Evolutionary conservation across 2,888 invertebrate genomes (phyloP).

Genomic region (Troides aeacus): DNA sequence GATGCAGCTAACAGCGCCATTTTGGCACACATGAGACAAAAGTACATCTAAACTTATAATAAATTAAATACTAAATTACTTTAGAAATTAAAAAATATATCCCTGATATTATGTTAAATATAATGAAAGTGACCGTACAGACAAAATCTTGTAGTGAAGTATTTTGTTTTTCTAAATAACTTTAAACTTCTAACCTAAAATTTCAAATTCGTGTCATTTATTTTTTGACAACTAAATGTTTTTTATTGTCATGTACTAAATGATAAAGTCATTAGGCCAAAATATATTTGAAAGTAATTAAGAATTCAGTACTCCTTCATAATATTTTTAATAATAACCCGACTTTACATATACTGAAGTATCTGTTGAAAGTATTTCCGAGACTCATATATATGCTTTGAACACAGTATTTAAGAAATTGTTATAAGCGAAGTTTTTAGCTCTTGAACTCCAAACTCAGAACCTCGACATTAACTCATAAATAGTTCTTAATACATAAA

Average conservation of each 20-base stretch:
- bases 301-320: not conserved
- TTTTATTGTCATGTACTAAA: not conserved
- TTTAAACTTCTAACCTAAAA: slow-evolving; percentile 19
- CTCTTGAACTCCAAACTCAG: too few species aligned
- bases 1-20: slow-evolving; percentile 29
- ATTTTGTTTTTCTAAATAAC: slow-evolving; percentile 1
- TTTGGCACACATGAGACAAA: slow-evolving; percentile 22
- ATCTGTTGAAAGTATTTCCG: too few species aligned
- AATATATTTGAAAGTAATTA: not conserved
- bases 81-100: slow-evolving; percentile 11
- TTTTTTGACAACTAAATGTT: slow-evolving; percentile 15
- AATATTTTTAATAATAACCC: not conserved
- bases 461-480: too few species aligned
- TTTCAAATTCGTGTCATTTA: slow-evolving; percentile 13
- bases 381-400: too few species aligned
- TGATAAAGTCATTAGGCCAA: not conserved
- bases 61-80: slow-evolving; percentile 19
- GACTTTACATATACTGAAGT: not conserved
- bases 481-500: not conserved
- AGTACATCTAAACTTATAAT: slow-evolving; percentile 14
- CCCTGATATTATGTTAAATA: not conserved
- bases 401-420: too few species aligned
- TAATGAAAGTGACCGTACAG: slow-evolving; percentile 3
- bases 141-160: not conserved
- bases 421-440: too few species aligned